Evolutionary conservation across 2,113 vertebrate species (phyloP).

Genomic region (Dolichotis patagonum): DNA sequence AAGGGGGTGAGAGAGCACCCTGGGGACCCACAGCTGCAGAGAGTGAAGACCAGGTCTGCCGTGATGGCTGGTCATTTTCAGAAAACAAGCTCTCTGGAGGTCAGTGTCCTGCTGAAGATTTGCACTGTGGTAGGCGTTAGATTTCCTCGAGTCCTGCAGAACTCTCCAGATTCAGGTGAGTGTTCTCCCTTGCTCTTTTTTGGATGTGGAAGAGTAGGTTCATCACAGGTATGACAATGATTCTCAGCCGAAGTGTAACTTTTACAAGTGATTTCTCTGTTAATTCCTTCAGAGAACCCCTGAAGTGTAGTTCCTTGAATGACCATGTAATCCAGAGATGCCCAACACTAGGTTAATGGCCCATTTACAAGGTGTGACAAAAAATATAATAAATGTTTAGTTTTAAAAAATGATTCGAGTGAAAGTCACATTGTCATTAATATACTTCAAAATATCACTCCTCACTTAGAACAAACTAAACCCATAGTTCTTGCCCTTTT

Average conservation of each 20-base stretch:
- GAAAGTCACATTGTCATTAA: not conserved
- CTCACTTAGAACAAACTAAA: not conserved
- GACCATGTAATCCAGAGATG: not conserved
- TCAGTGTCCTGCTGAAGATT: not conserved
- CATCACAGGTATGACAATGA: not conserved
- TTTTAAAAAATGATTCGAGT: not conserved
- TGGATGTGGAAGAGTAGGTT: not conserved
- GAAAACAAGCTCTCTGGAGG: not conserved
- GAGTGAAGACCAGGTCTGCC: too few species aligned
- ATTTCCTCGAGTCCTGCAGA: not conserved
- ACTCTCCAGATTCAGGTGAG: not conserved
- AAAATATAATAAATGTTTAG: not conserved
- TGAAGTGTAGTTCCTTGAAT: not conserved
- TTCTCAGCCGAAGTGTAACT: not conserved
- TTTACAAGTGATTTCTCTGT: not conserved
- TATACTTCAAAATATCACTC: not conserved
- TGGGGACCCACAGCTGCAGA: rapidly evolving
- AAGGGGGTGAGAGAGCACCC: too few species aligned
- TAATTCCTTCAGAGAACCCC: not conserved
- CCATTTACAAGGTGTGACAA: not conserved
- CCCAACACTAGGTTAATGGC: not conserved
- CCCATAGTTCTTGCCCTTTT: not conserved
- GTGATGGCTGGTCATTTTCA: not conserved
- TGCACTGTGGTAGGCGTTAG: not conserved
- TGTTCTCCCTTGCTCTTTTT: too few species aligned